Conservation (phyloP, 2,113 vertebrate genomes). For the Nothocercus nigrocapillus region DNA sequence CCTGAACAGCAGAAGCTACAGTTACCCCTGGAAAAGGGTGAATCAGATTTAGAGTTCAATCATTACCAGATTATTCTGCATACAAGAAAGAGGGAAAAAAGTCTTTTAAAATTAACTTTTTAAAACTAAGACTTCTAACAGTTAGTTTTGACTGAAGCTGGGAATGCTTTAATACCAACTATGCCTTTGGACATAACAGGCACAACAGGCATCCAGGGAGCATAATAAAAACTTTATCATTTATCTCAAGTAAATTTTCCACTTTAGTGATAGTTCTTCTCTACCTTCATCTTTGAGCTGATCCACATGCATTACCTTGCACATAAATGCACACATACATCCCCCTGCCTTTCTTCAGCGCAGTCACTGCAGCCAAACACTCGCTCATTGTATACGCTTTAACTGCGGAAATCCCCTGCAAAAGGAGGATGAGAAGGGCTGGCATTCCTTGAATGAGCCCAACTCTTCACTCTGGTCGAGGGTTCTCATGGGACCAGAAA, state of each 20-base stretch:
- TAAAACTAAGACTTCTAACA: not conserved
- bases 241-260: not conserved
- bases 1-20: not conserved
- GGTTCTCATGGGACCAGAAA: not conserved
- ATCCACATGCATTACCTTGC: not conserved
- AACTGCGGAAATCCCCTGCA: not conserved
- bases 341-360: not conserved
- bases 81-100: not conserved
- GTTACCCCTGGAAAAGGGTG: not conserved
- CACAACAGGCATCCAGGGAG: not conserved
- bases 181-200: not conserved
- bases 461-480: not conserved
- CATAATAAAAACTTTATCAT: not conserved
- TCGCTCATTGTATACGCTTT: not conserved
- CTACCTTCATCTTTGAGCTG: not conserved
- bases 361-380: not conserved
- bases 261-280: not conserved
- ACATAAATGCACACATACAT: too few species aligned
- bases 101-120: not conserved
- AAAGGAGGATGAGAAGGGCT: not conserved
- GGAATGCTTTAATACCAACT: not conserved
- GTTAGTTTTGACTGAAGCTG: not conserved
- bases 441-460: not conserved
- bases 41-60: not conserved
- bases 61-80: not conserved